Evolutionary conservation across 2,888 invertebrate species (phyloP), one percentile per base, ranked within the genome.

Genomic region (Geotrupes spiniger): DNA sequence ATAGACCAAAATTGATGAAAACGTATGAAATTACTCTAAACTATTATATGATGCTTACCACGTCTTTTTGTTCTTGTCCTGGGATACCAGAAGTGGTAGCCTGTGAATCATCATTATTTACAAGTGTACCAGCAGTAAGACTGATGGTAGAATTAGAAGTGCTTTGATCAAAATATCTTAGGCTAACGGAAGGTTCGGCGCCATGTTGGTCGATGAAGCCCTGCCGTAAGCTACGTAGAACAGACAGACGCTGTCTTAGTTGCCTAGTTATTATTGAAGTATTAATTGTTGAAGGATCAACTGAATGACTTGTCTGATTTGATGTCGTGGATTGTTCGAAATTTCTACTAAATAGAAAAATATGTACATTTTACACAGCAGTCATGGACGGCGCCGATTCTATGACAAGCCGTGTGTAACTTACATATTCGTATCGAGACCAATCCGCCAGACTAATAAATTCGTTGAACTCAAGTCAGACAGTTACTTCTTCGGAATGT

Each of bases 111-210:
- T 48, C 48, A 15, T 46, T 25, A 36, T 33, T 42, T 21, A 39
- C 37, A 61, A 68, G 69, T 58, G 57, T 63, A 40, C 72, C 76
- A 17, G 77, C 76, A 14, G 75, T 73, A 54, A 80, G 66, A 44
- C 77, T 78, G 56, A 79, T 79, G 2, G 80, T 79, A 21, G 82
- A 81, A 56, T 78, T 80, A 1, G 80, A 79, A 1, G 81, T 80
- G 58, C 83, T 81, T 65, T 81, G 80, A 58, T 81, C 78, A 10
- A 81, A 81, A 64, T 82, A 84, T 43, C 76, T 77, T 46, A 82
- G 68, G 54, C 70, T 72, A 36, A 84, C 81, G 39, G 83, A 79
- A 4, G 83, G 83, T 64, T 83, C 82, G 0, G 71, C 66, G 12
- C 73, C 73, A 51, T 72, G 72, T 57, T 71, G 78, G 64, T 79